Conservation (phyloP, 2,888 invertebrate species). For the Caenorhabditis imperialis region DNA sequence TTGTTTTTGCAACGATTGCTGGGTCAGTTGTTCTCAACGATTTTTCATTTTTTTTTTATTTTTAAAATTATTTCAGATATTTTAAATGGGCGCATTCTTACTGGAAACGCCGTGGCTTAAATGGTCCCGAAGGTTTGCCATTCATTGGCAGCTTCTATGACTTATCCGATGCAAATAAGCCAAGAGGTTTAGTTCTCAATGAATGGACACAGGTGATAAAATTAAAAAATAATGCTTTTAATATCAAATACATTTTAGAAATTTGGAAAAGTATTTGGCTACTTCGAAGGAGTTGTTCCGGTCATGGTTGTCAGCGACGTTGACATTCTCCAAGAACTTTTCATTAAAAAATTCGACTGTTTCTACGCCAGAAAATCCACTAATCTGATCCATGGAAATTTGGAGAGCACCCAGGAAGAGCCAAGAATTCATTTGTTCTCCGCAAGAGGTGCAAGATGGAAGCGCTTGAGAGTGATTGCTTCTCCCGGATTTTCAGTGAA, state of each 20-base stretch:
- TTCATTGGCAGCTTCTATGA: constrained; percentile 64
- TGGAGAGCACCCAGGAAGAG: constrained; percentile 58
- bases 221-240: neutral
- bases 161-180: constrained; percentile 44
- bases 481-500: constrained; percentile 80
- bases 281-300: constrained; percentile 63
- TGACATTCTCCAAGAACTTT: constrained; percentile 79
- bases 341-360: constrained; percentile 79
- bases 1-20: too few relatives aligned
- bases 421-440: constrained; percentile 78
- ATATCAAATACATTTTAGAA: constrained; percentile 22
- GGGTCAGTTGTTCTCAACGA: too few relatives aligned
- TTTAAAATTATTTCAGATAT: constrained; percentile 32
- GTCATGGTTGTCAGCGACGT: constrained; percentile 79
- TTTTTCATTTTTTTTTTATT: constrained; percentile 4
- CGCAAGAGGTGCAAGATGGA: constrained; percentile 80
- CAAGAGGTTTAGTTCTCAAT: constrained; percentile 48
- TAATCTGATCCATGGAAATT: constrained; percentile 58
- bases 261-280: constrained; percentile 64
- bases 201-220: constrained; percentile 68
- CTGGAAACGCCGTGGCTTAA: constrained; percentile 70
- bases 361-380: constrained; percentile 79
- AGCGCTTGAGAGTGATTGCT: constrained; percentile 80
- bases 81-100: constrained; percentile 56
- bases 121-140: constrained; percentile 61